phyloP scores from a whole-genome alignment of 2,113 vertebrate species.

The Rhabdornis inornatus region DNA sequence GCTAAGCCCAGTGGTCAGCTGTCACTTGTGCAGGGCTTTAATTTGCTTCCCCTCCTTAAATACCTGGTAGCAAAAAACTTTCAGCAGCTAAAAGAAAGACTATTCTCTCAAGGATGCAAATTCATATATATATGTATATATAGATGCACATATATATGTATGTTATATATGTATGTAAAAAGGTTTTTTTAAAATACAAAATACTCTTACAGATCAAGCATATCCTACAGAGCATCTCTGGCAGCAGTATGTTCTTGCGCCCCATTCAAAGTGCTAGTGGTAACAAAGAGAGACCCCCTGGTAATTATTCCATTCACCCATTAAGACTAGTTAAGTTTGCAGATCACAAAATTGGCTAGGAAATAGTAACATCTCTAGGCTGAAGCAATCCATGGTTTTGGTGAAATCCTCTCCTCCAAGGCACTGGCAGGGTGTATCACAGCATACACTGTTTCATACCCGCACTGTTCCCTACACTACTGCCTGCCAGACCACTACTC shows the following conservation, averaged over 20 bases:
- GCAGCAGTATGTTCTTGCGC: neutral
- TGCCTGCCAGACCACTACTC: neutral
- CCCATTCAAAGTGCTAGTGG: neutral
- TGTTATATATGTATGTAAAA: no score
- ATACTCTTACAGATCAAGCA: neutral
- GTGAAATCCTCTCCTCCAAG: neutral
- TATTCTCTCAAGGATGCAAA: neutral
- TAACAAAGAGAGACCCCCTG: neutral
- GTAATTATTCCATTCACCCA: neutral
- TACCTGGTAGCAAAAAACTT: neutral
- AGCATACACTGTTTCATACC: neutral
- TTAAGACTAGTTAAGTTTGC: neutral
- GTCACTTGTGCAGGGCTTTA: neutral
- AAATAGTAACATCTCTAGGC: neutral
- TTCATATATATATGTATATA: no score
- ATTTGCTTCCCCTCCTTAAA: neutral
- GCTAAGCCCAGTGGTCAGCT: neutral
- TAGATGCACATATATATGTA: fast-evolving
- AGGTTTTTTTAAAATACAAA: neutral
- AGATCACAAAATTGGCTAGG: neutral
- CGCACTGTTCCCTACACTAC: fast-evolving
- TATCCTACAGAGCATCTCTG: neutral
- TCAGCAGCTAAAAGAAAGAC: neutral
- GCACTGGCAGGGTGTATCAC: neutral
- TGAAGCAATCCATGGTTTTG: neutral